Percentiles rank a stretch among this genome's conserved stretches.
These are phyloP conservation scores for Lordiphosa stackelbergi DNA, from an alignment of 1,140 invertebrate species.

Conservation along the genomic window DNA sequence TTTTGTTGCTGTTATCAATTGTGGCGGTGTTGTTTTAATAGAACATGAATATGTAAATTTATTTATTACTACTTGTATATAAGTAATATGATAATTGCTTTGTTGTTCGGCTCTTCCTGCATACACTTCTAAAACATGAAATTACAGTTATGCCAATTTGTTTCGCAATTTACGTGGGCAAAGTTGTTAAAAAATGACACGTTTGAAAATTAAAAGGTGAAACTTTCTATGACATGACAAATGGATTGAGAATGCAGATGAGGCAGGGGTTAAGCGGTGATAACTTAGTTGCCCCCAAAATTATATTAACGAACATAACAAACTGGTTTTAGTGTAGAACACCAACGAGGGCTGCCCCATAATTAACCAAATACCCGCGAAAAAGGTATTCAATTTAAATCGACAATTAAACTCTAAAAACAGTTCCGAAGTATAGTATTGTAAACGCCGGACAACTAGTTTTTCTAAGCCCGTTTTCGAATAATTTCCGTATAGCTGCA, in stretches of 20 bases:
- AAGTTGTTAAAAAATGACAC: constrained; percentile 33
- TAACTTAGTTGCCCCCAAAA: too few relatives aligned
- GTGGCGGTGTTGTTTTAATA: constrained; percentile 7
- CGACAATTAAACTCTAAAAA: too few relatives aligned
- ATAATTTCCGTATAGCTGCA: too few relatives aligned
- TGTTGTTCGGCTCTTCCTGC: constrained; percentile 13
- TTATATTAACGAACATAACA: too few relatives aligned
- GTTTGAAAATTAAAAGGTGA: constrained; percentile 11
- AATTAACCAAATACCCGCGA: too few relatives aligned
- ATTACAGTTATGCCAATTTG: constrained; percentile 33
- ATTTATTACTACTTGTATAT: constrained; percentile 3
- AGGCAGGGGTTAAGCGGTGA: too few relatives aligned
- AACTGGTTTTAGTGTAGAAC: too few relatives aligned
- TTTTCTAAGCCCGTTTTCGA: too few relatives aligned
- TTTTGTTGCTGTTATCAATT: constrained; percentile 18
- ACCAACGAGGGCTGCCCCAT: too few relatives aligned
- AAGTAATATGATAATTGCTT: constrained; percentile 17
- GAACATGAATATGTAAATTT: constrained; percentile 15
- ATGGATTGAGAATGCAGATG: not conserved
- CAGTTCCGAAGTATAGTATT: too few relatives aligned
- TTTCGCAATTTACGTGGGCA: constrained; percentile 20
- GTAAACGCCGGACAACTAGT: too few relatives aligned
- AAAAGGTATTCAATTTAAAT: too few relatives aligned
- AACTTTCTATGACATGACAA: constrained; percentile 17
- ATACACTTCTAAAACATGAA: constrained; percentile 11